Percentiles rank a stretch among this genome's conserved stretches.
These are phyloP conservation scores for Heliconius charithonia DNA, from an alignment of 2,888 invertebrate species.

Conservation along the genomic window DNA sequence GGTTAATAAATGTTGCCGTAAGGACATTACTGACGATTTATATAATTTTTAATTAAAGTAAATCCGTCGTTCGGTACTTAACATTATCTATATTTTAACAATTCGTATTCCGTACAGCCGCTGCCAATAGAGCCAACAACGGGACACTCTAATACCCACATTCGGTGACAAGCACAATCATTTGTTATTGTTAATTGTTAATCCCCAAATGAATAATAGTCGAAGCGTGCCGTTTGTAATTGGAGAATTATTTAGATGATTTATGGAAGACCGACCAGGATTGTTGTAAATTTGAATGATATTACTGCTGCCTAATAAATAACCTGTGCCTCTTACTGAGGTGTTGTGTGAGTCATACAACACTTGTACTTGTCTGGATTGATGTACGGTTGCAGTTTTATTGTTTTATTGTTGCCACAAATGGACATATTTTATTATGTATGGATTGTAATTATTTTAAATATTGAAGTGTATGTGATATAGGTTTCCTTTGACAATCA, in stretches of 20 bases:
- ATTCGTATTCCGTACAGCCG: conserved; percentile 6
- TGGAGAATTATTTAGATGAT: conserved; percentile 77
- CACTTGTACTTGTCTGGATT: conserved; percentile 18
- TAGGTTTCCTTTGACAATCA: no score
- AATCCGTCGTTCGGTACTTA: background rate
- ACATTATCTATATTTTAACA: background rate
- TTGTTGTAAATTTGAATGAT: conserved; percentile 62
- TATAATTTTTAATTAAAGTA: background rate
- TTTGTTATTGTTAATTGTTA: conserved; percentile 80
- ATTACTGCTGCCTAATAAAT: conserved; percentile 64
- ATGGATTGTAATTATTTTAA: no score
- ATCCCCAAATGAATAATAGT: conserved; percentile 76
- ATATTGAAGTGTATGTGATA: no score
- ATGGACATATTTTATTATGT: no score
- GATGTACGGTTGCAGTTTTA: conserved; percentile 18
- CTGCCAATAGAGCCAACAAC: conserved; percentile 32
- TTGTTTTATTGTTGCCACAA: conserved; percentile 14
- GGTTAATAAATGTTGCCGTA: no score
- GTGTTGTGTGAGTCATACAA: conserved; percentile 17
- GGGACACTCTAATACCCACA: conserved; percentile 33
- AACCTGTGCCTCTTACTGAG: conserved; percentile 54
- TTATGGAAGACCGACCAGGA: conserved; percentile 57
- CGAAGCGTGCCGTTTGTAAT: conserved; percentile 69
- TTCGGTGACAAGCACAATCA: conserved; percentile 63
- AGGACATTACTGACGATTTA: no score